Percentiles rank a stretch among this genome's conserved stretches.
Evolutionary conservation across 2,113 vertebrate genomes (phyloP).

Genomic region (Podilymbus podiceps): DNA sequence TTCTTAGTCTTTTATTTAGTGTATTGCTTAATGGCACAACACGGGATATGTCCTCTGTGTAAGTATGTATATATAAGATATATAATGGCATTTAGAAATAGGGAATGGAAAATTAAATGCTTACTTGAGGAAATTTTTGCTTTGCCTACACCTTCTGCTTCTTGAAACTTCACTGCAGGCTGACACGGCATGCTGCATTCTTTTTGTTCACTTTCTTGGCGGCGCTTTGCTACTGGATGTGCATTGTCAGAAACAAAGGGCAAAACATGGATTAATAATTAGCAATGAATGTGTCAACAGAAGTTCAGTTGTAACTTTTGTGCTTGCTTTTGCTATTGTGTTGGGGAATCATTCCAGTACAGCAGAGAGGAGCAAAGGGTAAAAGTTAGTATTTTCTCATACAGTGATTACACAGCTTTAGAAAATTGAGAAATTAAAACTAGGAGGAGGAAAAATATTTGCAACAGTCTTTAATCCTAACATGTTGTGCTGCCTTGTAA

Average conservation of each 20-base stretch:
- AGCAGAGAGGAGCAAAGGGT: not conserved
- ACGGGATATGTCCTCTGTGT: not conserved
- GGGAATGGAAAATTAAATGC: not conserved
- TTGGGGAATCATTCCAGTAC: not conserved
- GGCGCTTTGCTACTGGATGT: not conserved
- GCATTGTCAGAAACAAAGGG: not conserved
- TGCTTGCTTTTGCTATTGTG: not conserved
- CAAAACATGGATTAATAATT: not conserved
- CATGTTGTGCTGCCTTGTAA: fast-evolving
- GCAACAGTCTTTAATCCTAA: not conserved
- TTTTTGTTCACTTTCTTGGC: not conserved
- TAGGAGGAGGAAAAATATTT: not conserved
- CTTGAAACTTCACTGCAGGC: not conserved
- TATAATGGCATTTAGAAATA: not conserved
- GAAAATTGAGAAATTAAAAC: not conserved
- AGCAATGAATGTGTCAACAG: not conserved
- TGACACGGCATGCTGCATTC: not conserved
- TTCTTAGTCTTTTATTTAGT: not conserved
- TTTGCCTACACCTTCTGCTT: not conserved
- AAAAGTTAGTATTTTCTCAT: not conserved
- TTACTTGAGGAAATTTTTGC: not conserved
- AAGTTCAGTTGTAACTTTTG: not conserved
- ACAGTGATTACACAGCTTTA: not conserved
- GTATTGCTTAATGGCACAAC: not conserved
- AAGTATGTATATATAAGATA: not conserved